Evolutionary conservation across 92 coral and sea anemone genomes (phyloP).

Genomic region (Palythoa grandis): DNA sequence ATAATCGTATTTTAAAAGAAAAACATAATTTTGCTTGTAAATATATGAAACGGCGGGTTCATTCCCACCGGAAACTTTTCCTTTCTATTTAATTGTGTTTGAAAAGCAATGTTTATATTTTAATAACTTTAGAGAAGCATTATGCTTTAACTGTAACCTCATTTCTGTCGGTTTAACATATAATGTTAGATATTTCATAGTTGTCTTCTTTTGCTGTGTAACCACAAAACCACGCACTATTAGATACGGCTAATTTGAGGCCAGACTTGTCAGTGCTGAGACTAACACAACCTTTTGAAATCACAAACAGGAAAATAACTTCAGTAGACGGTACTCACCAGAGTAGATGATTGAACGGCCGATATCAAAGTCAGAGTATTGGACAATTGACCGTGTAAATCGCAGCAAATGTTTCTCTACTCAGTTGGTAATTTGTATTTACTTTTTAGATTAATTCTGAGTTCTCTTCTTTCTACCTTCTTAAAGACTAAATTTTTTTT

Average conservation of each 20-base stretch:
- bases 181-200: not conserved
- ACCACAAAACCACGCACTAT: not conserved
- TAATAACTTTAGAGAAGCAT: constrained; percentile 27
- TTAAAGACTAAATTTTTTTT: not conserved
- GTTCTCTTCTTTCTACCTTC: not conserved
- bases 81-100: constrained; percentile 18
- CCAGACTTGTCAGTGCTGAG: not conserved
- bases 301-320: not conserved
- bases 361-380: not conserved
- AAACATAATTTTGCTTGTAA: not conserved
- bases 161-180: constrained; percentile 4
- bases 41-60: not conserved
- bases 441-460: not conserved
- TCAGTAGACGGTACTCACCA: not conserved
- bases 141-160: not conserved
- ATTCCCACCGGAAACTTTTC: constrained; percentile 27
- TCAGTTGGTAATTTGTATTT: constrained; percentile 1
- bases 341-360: not conserved
- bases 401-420: constrained; percentile 9
- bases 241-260: not conserved
- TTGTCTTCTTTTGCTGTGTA: not conserved
- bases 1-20: constrained; percentile 16
- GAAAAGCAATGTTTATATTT: constrained; percentile 25
- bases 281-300: not conserved
- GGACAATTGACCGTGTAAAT: constrained; percentile 13